Evolutionary conservation across 2,888 invertebrate genomes (phyloP).

Genomic region (Eupithecia abbreviata): DNA sequence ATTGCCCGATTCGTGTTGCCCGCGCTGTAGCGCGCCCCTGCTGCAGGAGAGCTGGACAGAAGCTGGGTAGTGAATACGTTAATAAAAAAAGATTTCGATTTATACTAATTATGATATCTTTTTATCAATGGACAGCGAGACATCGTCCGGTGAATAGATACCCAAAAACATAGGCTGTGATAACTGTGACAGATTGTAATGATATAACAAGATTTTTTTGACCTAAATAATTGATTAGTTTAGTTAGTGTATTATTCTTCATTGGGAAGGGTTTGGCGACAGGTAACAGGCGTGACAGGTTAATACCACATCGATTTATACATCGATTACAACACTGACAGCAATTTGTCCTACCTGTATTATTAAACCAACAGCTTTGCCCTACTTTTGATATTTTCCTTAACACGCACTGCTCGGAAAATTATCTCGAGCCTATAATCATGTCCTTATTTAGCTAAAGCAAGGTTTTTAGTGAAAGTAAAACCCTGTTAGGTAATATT

Average conservation of each 20-base stretch:
- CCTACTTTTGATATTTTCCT: conserved; percentile 31
- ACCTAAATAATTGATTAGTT: neutral
- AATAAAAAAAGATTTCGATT: too few relatives aligned
- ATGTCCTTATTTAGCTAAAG: conserved; percentile 7
- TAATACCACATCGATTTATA: conserved; percentile 13
- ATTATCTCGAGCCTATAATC: conserved; percentile 18
- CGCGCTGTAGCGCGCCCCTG: too few relatives aligned
- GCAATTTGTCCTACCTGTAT: conserved; percentile 17
- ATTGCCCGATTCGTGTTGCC: too few relatives aligned
- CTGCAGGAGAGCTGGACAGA: too few relatives aligned
- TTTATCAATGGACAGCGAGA: neutral
- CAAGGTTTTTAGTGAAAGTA: conserved; percentile 19
- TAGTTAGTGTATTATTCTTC: neutral
- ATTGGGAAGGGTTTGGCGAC: neutral
- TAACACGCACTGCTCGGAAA: conserved; percentile 28
- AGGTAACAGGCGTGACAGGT: neutral
- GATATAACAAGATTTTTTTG: neutral
- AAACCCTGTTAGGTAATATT: neutral
- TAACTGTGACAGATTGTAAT: neutral
- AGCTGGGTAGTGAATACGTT: too few relatives aligned
- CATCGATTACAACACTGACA: conserved; percentile 21
- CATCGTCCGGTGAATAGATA: neutral
- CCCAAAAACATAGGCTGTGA: neutral
- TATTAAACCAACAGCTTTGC: conserved; percentile 21
- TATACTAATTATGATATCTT: too few relatives aligned